phyloP scores from a whole-genome alignment of 2,113 vertebrate species.

The Ursus arctos region DNA sequence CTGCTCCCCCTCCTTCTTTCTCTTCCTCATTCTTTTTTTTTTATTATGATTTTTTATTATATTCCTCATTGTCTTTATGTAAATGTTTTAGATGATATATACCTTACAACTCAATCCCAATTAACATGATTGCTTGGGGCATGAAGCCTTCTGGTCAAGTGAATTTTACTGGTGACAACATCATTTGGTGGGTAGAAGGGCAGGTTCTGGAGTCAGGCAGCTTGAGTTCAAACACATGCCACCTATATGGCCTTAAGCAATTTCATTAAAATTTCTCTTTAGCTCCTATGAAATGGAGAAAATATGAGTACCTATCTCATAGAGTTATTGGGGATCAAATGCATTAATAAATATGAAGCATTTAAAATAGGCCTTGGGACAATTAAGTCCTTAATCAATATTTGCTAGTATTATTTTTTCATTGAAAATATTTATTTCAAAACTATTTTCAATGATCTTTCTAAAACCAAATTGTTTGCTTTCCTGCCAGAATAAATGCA shows the following conservation, averaged over 20 bases:
- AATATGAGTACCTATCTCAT: background rate
- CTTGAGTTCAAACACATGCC: background rate
- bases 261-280: background rate
- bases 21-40: too few relatives aligned
- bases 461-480: background rate
- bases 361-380: background rate
- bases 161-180: background rate
- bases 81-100: background rate
- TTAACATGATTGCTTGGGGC: background rate
- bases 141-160: background rate
- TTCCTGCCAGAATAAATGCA: constrained; percentile 10
- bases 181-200: background rate
- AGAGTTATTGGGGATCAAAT: background rate
- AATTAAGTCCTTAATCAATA: background rate
- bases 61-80: background rate
- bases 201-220: background rate
- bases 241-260: background rate
- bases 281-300: background rate
- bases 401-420: background rate
- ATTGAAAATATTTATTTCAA: constrained; percentile 21
- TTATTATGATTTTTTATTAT: too few relatives aligned
- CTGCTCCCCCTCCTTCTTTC: too few relatives aligned
- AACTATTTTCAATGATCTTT: constrained; percentile 33
- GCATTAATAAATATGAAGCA: background rate
- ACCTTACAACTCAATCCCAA: background rate